These are phyloP conservation scores for Lophotriccus pileatus DNA, from an alignment of 2,797 vertebrate species.

Conservation along the genomic window DNA sequence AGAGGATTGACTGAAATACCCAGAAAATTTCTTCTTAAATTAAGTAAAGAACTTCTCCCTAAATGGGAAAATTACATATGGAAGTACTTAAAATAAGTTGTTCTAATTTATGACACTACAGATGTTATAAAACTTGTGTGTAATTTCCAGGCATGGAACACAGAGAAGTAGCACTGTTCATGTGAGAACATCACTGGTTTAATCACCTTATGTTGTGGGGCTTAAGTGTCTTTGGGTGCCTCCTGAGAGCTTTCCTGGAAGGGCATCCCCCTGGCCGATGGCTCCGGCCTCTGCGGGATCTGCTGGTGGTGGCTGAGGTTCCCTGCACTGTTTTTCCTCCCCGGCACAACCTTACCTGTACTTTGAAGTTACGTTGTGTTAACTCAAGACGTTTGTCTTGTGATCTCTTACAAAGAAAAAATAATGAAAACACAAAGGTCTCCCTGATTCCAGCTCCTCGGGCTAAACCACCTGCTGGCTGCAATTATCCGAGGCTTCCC, in stretches of 20 bases:
- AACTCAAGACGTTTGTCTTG: background rate
- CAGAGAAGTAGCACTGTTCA: background rate
- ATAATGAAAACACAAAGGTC: constrained; percentile 3
- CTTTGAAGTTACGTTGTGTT: background rate
- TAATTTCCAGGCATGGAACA: background rate
- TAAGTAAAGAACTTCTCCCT: background rate
- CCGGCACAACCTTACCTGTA: background rate
- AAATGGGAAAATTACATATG: background rate
- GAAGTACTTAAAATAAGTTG: background rate
- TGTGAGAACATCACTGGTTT: background rate
- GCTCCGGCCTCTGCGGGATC: background rate
- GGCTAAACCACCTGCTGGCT: constrained; percentile 39
- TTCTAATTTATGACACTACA: background rate
- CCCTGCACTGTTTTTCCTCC: background rate
- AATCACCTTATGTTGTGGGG: background rate
- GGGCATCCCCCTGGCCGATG: rapidly evolving
- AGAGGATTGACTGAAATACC: background rate
- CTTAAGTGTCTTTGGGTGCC: background rate
- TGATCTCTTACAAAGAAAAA: constrained; percentile 13
- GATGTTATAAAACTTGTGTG: background rate
- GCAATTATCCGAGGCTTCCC: background rate
- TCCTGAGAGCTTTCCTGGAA: background rate
- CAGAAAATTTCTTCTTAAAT: background rate
- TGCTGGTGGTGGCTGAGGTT: background rate
- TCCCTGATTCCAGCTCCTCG: background rate